Base-by-base conservation (phyloP, 1,140 invertebrate species). In the Brachionus rotundiformis region DNA sequence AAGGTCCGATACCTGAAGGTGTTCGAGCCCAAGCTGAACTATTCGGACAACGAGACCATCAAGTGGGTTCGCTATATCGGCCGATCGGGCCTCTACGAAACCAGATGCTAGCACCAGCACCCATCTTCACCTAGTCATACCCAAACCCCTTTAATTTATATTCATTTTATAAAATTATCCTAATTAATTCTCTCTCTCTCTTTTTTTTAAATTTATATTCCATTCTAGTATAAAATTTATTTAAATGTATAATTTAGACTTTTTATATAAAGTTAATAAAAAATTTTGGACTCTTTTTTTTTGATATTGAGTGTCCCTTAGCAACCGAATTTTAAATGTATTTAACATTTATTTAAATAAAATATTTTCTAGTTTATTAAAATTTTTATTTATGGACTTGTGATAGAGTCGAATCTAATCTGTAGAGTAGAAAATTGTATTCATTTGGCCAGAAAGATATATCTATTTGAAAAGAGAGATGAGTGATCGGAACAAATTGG, bases 51-150 rank as follows among this genome's bases (percentile, higher is more conserved):
- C 84, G 98, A 99, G 89, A 98, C 99, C 83, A 98, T 99, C 85
- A 99, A 99, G 92, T 99, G 98, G 98, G 98, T 99, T 25, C 91
- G 98, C 54, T 99, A 99, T 89, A 99, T 99, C 86, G 98, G 98
- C 13, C 92, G 95, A 84, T 98, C 95, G 88, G 98, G 98, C 73
- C 91, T 99, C 6, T 99, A 99, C 87, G 98, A 99, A 90, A 99
- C 98, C 25, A 90, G 98, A 89, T 99, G 98, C 90, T 98, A 83
- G 87, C 25, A 23, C 1, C 33, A 6, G 6, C 13, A 16, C n/a
- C 7, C 13, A 54, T 16, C 2, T 13, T n/a, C 13, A 10, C 27
- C 61, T 65, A 65, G 61, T 65, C 61, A 65, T 0, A 31, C 6
- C 36, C 6, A 10, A 10, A 1, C 36, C 39, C 39, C 39, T 3